phyloP scores from a whole-genome alignment of 2,888 invertebrate genomes.

The Sylvicola cinctus region DNA sequence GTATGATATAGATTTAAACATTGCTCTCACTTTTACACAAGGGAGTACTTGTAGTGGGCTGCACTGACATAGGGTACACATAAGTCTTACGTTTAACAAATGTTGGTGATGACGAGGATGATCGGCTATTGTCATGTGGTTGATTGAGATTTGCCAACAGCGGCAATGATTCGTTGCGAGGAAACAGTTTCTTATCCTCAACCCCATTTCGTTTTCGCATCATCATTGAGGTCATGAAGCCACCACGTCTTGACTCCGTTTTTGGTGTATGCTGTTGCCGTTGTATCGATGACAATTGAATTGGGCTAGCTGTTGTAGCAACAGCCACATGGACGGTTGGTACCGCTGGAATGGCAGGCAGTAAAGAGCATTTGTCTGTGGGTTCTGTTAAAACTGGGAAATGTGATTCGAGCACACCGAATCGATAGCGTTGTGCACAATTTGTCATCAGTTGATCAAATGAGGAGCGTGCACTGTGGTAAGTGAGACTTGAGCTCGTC shows the following conservation, averaged over 20 bases:
- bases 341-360: background rate
- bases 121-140: conserved; percentile 12
- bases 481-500: conserved; percentile 20
- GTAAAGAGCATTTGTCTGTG: background rate
- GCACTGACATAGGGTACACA: conserved; percentile 32
- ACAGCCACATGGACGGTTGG: conserved; percentile 1
- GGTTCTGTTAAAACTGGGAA: conserved; percentile 17
- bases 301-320: conserved; percentile 2
- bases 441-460: conserved; percentile 10
- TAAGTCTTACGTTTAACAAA: conserved; percentile 38
- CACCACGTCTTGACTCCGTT: no score
- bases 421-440: conserved; percentile 9
- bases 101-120: conserved; percentile 28
- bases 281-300: conserved; percentile 9
- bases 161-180: conserved; percentile 32
- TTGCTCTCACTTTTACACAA: conserved; percentile 32
- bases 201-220: conserved; percentile 17
- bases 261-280: conserved; percentile 12
- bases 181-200: conserved; percentile 21
- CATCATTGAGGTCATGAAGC: conserved; percentile 1
- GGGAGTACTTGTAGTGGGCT: conserved; percentile 11
- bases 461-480: conserved; percentile 18
- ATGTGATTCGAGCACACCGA: conserved; percentile 25
- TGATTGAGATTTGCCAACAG: conserved; percentile 27
- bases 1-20: conserved; percentile 19